Base-by-base conservation (phyloP, 2,888 invertebrate species). In the Agrochola circellaris region DNA sequence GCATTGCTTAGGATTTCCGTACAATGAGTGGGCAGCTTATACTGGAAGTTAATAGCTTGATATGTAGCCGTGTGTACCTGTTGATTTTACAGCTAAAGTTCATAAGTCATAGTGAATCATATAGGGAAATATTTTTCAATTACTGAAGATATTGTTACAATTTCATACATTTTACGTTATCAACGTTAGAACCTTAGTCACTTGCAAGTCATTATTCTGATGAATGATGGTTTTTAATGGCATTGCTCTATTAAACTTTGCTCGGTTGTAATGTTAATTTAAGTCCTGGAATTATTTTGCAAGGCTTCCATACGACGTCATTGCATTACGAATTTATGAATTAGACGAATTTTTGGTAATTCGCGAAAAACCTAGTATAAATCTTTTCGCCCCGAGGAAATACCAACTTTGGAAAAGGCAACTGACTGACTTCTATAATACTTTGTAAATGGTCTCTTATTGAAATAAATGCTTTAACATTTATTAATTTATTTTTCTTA, bases 171-270 rank as follows among this genome's bases (percentile, higher is more conserved):
- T 65, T 60, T 34, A 11, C 56, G 13, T 56, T 66, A 42, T 56
- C 5, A 17, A 56, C 34, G 13, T 54, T 34, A 2, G 42, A 17
- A 56, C 34, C 45, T 77, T 70, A 82, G 69, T 83, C 60, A 80
- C n/a, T 17, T 66, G 60, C 64, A 60, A 80, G 83, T 82, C 77
- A 79, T 76, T 45, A 20, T 67, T 66, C 30, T 23, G 6, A 65
- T 64, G 30, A 64, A 15, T 62, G 42, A 15, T 17, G 20, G 0
- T 23, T 58, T 68, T n/a, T 26, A 30, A 54, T 26, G 51, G 6
- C 51, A 75, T 42, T 64, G 48, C 26, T 58, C 58, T 64, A 76
- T 45, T 82, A 54, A 79, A 58, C 62, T 60, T 67, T 58, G 34
- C 8, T 20, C n/a, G 1, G 13, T 17, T n/a, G 20, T 17, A 30